phyloP scores from a whole-genome alignment of 2,797 vertebrate genomes.

The Sebastes wilsoni region DNA sequence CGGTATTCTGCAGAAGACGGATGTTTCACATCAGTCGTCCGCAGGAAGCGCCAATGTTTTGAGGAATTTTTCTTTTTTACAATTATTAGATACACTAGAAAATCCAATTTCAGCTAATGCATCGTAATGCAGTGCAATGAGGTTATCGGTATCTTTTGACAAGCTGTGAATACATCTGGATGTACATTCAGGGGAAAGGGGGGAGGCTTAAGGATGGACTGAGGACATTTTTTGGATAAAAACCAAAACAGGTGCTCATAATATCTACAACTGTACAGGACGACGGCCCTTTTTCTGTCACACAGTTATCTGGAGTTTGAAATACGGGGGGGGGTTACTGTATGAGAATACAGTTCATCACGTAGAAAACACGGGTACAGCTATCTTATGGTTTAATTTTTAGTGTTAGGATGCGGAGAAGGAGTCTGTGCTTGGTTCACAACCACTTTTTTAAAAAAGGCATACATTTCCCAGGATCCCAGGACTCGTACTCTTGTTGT shows the following conservation, averaged over 20 bases:
- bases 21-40: slow-evolving; percentile 69
- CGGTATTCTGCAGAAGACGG: slow-evolving; percentile 42
- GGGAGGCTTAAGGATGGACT: slow-evolving; percentile 28
- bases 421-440: slow-evolving; percentile 80
- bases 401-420: slow-evolving; percentile 65
- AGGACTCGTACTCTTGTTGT: slow-evolving; percentile 55
- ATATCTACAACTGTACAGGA: slow-evolving; percentile 66
- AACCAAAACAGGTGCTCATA: slow-evolving; percentile 39
- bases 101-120: slow-evolving; percentile 50
- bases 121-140: slow-evolving; percentile 46
- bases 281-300: slow-evolving; percentile 35
- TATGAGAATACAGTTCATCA: slow-evolving; percentile 26
- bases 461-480: slow-evolving; percentile 69
- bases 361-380: slow-evolving; percentile 44
- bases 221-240: slow-evolving; percentile 37
- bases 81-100: slow-evolving; percentile 34
- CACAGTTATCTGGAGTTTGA: slow-evolving; percentile 39
- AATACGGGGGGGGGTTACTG: slow-evolving; percentile 42
- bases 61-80: not conserved
- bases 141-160: slow-evolving; percentile 31
- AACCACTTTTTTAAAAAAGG: slow-evolving; percentile 73
- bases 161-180: slow-evolving; percentile 20
- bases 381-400: slow-evolving; percentile 40
- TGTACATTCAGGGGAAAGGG: slow-evolving; percentile 11
- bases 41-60: slow-evolving; percentile 44